Percentiles rank a stretch among this genome's conserved stretches.
phyloP scores from a whole-genome alignment of 2,888 invertebrate species.

The Lasioglossum figueresi region DNA sequence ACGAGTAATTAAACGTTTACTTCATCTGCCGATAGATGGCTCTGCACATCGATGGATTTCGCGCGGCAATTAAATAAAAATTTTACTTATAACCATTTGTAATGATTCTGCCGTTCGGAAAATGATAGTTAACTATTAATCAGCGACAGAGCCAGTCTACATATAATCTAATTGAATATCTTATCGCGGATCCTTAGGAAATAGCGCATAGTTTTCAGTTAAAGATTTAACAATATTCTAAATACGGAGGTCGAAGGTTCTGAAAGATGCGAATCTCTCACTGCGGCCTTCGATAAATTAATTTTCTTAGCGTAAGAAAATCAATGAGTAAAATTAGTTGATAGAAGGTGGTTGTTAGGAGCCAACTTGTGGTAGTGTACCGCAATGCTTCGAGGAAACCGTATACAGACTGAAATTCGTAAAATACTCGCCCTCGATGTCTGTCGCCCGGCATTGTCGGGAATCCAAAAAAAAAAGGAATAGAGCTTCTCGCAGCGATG shows the following conservation, averaged over 20 bases:
- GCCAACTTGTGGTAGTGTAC: neutral
- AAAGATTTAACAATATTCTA: neutral
- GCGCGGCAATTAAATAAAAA: neutral
- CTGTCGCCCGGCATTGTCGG: neutral
- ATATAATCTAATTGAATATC: neutral
- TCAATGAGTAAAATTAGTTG: conserved; percentile 16
- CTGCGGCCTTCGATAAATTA: neutral
- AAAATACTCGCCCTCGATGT: neutral
- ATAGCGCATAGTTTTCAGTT: neutral
- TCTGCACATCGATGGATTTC: neutral
- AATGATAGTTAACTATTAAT: neutral
- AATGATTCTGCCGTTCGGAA: neutral
- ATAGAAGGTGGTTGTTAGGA: neutral
- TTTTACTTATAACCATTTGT: neutral
- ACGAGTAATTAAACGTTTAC: neutral
- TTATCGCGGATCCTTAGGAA: neutral
- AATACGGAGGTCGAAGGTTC: neutral
- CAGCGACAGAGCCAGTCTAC: neutral
- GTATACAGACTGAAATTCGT: neutral
- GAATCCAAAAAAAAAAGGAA: neutral
- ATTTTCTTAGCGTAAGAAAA: neutral
- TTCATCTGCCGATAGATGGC: neutral
- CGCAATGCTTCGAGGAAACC: neutral
- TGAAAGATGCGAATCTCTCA: neutral
- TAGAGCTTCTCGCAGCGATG: neutral